These are phyloP conservation scores for Saxicola maurus DNA, from an alignment of 2,797 vertebrate species.

Conservation along the genomic window DNA sequence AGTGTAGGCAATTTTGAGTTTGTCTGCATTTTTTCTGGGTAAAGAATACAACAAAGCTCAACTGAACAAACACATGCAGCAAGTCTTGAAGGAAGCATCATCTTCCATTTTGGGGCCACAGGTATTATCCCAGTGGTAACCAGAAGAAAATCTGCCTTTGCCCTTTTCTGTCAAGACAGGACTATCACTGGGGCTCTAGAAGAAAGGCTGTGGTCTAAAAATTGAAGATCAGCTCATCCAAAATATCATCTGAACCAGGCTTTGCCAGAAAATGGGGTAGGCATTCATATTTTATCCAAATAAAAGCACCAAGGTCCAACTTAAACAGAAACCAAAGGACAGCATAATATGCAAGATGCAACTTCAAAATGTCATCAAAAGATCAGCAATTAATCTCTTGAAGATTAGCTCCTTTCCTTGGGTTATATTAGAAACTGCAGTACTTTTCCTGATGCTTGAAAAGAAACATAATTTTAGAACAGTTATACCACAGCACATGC, in stretches of 20 bases:
- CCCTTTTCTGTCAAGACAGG: not conserved
- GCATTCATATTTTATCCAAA: not conserved
- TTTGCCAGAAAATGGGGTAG: not conserved
- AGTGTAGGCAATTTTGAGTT: not conserved
- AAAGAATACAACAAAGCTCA: not conserved
- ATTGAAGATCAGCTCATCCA: not conserved
- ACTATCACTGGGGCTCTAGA: not conserved
- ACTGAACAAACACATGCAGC: not conserved
- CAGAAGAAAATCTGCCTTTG: not conserved
- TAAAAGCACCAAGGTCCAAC: not conserved
- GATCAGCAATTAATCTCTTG: not conserved
- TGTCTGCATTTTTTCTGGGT: not conserved
- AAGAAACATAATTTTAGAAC: not conserved
- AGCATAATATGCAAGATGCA: not conserved
- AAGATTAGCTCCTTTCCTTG: not conserved
- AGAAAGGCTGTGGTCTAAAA: not conserved
- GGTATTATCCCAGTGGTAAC: not conserved
- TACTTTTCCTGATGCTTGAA: not conserved
- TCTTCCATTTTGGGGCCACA: not conserved
- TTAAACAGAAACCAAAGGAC: not conserved
- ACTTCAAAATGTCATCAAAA: not conserved
- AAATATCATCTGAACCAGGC: not conserved
- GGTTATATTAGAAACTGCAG: not conserved
- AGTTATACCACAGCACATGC: not conserved
- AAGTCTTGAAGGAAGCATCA: not conserved